A percentile compares a stretch with the other conserved stretches of the same genome.
These are phyloP conservation scores for Dendrocincla tyrannina DNA, from an alignment of 2,797 vertebrate genomes.

Conservation along the genomic window DNA sequence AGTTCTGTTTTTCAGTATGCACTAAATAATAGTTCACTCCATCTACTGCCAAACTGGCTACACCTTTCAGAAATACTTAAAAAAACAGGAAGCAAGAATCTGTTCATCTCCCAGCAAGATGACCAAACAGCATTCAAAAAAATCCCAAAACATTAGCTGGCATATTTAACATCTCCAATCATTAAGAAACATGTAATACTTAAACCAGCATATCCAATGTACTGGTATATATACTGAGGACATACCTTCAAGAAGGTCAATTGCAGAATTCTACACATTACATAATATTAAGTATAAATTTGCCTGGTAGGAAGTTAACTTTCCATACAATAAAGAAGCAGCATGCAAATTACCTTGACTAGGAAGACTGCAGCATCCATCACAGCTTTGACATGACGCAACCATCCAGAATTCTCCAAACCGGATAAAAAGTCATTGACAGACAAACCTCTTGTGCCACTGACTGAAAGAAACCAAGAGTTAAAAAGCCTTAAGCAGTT, in stretches of 20 bases:
- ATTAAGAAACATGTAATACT: neutral
- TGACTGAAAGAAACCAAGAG: constrained; percentile 78
- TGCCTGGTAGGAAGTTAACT: neutral
- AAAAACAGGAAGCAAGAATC: neutral
- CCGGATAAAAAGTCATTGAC: constrained; percentile 91
- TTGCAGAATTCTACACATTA: neutral
- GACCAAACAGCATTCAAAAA: neutral
- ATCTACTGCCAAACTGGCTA: neutral
- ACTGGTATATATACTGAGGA: neutral
- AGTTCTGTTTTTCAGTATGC: neutral
- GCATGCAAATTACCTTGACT: constrained; percentile 80
- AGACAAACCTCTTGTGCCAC: constrained; percentile 85
- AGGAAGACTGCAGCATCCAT: constrained; percentile 93
- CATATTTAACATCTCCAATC: neutral
- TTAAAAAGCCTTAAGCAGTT: neutral
- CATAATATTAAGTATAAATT: neutral
- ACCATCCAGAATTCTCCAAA: constrained; percentile 92
- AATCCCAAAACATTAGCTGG: neutral
- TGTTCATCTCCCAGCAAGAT: neutral
- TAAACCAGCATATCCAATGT: neutral
- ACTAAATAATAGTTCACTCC: neutral
- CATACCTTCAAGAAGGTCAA: neutral
- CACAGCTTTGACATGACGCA: constrained; percentile 93
- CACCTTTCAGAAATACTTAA: neutral
- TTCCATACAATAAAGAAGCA: neutral